These are phyloP conservation scores for Dolichoris vasculosae DNA, from an alignment of 1,140 invertebrate species.

Conservation along the genomic window DNA sequence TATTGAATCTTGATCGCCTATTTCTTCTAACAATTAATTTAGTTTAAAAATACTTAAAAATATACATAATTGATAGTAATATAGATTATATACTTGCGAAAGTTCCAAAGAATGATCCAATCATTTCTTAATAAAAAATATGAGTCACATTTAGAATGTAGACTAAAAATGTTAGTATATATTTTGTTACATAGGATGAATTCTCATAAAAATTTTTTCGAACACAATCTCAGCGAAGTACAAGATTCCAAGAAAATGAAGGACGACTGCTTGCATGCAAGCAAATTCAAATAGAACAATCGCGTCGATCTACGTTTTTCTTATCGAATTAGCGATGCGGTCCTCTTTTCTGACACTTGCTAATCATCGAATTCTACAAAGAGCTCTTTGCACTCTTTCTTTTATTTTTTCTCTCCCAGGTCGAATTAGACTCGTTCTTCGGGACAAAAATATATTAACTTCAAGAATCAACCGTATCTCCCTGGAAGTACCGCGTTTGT, in stretches of 20 bases:
- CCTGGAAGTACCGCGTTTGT: conserved; percentile 41
- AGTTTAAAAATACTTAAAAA: background rate
- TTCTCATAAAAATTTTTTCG: background rate
- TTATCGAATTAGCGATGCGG: conserved; percentile 20
- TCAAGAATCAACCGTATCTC: conserved; percentile 41
- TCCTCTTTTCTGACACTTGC: conserved; percentile 18
- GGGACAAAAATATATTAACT: conserved; percentile 29
- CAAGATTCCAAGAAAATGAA: conserved; percentile 1
- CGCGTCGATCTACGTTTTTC: conserved; percentile 8
- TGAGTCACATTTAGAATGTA: background rate
- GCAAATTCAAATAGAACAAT: background rate
- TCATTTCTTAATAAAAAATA: background rate
- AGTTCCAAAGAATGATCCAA: background rate
- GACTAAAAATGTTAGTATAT: background rate
- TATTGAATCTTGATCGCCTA: background rate
- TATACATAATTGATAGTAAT: background rate
- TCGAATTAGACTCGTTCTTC: conserved; percentile 24
- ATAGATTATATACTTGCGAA: background rate
- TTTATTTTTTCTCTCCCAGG: background rate
- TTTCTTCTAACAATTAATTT: background rate
- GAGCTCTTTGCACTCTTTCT: background rate
- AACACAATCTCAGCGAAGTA: conserved; percentile 11
- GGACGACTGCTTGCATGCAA: background rate
- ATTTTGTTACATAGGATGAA: background rate
- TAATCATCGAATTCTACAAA: conserved; percentile 35